phyloP scores from a whole-genome alignment of 2,797 vertebrate genomes.

The Pterois miles region DNA sequence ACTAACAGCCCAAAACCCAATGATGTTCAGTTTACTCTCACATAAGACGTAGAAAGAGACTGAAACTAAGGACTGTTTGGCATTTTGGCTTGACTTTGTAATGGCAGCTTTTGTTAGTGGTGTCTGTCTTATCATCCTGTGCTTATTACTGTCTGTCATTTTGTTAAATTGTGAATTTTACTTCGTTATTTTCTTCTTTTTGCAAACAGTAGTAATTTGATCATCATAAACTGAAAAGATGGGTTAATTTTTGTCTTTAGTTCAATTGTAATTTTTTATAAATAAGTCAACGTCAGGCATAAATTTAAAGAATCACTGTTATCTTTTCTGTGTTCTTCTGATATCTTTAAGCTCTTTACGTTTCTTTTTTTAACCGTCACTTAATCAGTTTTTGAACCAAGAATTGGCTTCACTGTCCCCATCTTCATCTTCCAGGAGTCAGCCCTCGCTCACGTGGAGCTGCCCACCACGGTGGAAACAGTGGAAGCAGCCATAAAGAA shows the following conservation, averaged over 20 bases:
- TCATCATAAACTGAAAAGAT: background rate
- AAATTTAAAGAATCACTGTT: background rate
- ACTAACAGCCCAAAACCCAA: no score
- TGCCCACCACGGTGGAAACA: conserved; percentile 88
- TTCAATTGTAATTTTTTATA: background rate
- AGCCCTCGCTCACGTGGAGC: conserved; percentile 84
- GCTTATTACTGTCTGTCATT: no score
- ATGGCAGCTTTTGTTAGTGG: background rate
- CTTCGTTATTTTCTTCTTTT: no score
- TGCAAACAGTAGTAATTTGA: no score
- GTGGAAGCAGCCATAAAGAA: conserved; percentile 88
- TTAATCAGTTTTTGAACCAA: background rate
- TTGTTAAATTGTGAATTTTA: no score
- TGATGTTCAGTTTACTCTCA: no score
- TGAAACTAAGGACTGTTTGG: background rate
- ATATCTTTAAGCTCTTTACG: background rate
- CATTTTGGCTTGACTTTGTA: background rate
- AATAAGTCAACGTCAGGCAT: background rate
- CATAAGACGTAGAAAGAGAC: no score
- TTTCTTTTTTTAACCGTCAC: background rate
- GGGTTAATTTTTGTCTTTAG: background rate
- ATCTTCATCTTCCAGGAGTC: conserved; percentile 81
- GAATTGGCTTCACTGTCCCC: background rate
- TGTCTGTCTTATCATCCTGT: background rate
- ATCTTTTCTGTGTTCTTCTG: background rate